Conservation (phyloP, 2,797 vertebrate genomes). For the Crypturellus tataupa region DNA sequence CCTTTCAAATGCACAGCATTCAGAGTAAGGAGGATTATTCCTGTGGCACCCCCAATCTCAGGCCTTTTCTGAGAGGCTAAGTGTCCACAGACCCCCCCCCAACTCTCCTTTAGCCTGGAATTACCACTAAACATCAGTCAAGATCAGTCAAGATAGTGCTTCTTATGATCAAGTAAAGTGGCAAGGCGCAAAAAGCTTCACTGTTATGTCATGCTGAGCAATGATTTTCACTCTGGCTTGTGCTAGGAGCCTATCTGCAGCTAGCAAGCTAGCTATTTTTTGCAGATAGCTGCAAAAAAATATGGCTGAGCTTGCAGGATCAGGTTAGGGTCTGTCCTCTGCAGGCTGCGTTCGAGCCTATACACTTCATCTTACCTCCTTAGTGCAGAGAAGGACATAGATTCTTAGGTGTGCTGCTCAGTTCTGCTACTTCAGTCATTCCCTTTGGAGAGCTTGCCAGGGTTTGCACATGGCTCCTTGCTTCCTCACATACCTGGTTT, state of each 20-base stretch:
- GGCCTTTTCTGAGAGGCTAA: not conserved
- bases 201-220: not conserved
- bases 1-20: not conserved
- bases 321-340: not conserved
- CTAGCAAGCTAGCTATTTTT: no score
- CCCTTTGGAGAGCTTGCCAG: not conserved
- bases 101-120: not conserved
- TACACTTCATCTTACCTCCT: not conserved
- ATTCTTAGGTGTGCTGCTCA: not conserved
- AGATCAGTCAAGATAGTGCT: not conserved
- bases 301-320: not conserved
- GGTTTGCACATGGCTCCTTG: not conserved
- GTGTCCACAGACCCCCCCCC: fast-evolving
- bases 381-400: not conserved
- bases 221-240: not conserved
- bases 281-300: not conserved
- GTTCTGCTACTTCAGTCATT: not conserved
- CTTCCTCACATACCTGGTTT: not conserved
- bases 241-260: not conserved
- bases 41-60: not conserved
- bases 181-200: not conserved
- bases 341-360: not conserved
- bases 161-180: not conserved
- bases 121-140: not conserved
- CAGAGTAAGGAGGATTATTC: not conserved